Percentiles rank a stretch among this genome's conserved stretches.
Evolutionary conservation across 1,140 invertebrate species (phyloP).

Genomic region (Drosophila albomicans): DNA sequence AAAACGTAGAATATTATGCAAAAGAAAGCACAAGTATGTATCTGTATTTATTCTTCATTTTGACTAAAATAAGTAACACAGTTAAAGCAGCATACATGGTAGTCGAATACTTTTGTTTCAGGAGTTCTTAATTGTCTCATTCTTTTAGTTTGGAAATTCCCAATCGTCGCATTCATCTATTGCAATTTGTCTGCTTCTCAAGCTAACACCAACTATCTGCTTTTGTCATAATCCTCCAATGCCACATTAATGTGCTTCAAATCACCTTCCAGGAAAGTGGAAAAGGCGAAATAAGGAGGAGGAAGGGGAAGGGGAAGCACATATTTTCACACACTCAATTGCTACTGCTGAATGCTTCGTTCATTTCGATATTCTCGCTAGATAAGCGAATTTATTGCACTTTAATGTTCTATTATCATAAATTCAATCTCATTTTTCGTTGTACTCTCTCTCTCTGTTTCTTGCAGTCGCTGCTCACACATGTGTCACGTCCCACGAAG

Average conservation of each 20-base stretch:
- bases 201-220: background rate
- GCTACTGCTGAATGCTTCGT: background rate
- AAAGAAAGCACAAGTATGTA: too few relatives aligned
- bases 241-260: background rate
- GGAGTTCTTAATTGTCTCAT: background rate
- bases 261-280: background rate
- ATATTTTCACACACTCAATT: conserved; percentile 4
- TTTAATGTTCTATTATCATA: conserved; percentile 29
- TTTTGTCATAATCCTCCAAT: background rate
- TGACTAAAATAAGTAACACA: too few relatives aligned
- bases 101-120: too few relatives aligned
- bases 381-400: conserved; percentile 20
- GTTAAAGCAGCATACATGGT: too few relatives aligned
- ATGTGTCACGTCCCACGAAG: conserved; percentile 97
- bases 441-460: background rate
- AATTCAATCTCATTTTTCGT: conserved; percentile 24
- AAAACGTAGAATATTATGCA: too few relatives aligned
- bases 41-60: too few relatives aligned
- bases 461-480: conserved; percentile 95
- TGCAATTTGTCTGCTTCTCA: background rate
- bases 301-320: background rate
- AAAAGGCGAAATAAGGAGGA: too few relatives aligned
- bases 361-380: too few relatives aligned
- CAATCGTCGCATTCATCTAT: background rate
- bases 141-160: background rate